Evolutionary conservation across 2,113 vertebrate genomes (phyloP), one percentile per base, ranked within the genome.

Genomic region (Limanda limanda): DNA sequence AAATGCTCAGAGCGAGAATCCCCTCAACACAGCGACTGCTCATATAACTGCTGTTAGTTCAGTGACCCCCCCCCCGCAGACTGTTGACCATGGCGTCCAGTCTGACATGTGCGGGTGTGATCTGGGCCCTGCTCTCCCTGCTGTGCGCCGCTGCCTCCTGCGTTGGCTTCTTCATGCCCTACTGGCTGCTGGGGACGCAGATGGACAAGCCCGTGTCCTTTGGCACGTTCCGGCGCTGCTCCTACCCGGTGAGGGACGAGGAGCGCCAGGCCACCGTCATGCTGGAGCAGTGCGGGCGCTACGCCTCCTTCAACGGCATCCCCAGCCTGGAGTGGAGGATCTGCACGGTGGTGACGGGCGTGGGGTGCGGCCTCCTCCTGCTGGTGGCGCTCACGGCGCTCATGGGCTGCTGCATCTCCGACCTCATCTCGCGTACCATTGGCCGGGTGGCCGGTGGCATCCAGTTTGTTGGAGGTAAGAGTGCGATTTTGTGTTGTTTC

Each of bases 81-180:
- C 81, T 65, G 72, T 86, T 76, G 55, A 45, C 74, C 68, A 99
- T 99, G 98, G 96, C 96, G 14, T 98, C 97, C 21, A 99, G 97
- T 82, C 95, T 99, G 81, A 99, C 97, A 1, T 97, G 96, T 25
- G 87, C 95, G 0, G 98, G 98, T 0, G 15, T 96, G 1, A 75
- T 98, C 83, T 99, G 97, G 98, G 95, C 97, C 27, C 86, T 97
- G 79, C 94, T 98, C 70, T 99, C 98, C 12, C 94, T 99, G 82
- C 92, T 98, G 12, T 97, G 96, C 0, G 97, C 98, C 0, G 96
- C 94, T 0, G 92, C 96, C 20, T 97, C 96, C 79, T 99, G 98
- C 0, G 96, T 98, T 74, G 98, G 98, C 12, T 99, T 98, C 94
- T 99, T 99, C 84, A 98, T 99, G 98, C 98, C 98, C 52, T 99